These are phyloP conservation scores for Pteropus rufus DNA, from an alignment of 2,797 vertebrate species.

Conservation along the genomic window DNA sequence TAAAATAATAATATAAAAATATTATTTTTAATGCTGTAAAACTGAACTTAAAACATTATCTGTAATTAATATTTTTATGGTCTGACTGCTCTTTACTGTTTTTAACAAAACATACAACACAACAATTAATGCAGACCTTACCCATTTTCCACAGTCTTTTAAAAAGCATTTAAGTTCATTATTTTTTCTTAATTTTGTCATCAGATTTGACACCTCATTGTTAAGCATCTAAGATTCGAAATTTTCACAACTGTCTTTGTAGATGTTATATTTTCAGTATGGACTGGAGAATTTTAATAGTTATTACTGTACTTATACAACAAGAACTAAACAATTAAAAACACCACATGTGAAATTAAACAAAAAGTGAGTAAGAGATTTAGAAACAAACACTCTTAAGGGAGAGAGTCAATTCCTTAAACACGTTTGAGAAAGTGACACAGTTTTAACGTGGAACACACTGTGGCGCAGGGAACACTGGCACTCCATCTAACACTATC, in stretches of 20 bases:
- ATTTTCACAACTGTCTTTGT: not conserved
- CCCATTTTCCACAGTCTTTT: not conserved
- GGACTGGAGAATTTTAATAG: not conserved
- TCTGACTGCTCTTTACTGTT: not conserved
- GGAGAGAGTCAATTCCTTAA: not conserved
- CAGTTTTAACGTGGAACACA: not conserved
- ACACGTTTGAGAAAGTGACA: not conserved
- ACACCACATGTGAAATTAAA: not conserved
- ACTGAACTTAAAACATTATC: not conserved
- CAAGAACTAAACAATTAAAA: not conserved
- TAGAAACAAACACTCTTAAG: not conserved
- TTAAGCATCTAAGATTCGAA: not conserved
- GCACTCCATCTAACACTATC: conserved; percentile 26
- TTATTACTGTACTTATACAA: not conserved
- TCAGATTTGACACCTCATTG: not conserved
- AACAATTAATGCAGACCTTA: not conserved
- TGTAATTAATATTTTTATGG: not conserved
- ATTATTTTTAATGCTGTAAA: not conserved
- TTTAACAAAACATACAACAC: not conserved
- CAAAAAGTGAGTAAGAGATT: not conserved
- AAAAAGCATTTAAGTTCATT: not conserved
- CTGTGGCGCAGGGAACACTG: not conserved
- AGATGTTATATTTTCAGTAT: not conserved
- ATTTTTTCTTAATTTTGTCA: not conserved
- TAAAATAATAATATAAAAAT: not conserved